Evolutionary conservation across 1,140 invertebrate species (phyloP).

Genomic region (Nilaparvata lugens): DNA sequence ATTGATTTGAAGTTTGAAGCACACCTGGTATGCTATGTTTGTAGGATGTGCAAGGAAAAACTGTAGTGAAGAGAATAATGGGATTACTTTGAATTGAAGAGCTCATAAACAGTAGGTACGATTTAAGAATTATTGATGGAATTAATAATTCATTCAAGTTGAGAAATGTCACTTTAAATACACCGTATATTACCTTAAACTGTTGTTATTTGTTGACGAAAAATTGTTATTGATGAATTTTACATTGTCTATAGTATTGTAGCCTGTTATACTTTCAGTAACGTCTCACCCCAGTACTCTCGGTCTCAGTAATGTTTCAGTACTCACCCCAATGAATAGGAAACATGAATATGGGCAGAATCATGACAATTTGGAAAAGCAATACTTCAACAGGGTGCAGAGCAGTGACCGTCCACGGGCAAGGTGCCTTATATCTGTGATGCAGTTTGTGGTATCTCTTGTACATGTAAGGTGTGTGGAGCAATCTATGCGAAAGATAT

Average conservation of each 20-base stretch:
- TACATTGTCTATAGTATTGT: neutral
- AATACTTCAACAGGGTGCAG: slow-evolving; percentile 60
- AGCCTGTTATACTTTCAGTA: neutral
- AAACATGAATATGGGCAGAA: slow-evolving; percentile 44
- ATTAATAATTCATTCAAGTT: neutral
- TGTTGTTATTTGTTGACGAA: neutral
- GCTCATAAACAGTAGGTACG: too few species aligned
- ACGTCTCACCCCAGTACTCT: too few species aligned
- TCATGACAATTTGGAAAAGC: slow-evolving; percentile 47
- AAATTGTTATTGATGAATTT: neutral
- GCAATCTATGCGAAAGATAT: slow-evolving; percentile 56
- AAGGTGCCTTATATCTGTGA: slow-evolving; percentile 65
- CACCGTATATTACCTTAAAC: neutral
- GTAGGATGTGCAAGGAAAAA: too few species aligned
- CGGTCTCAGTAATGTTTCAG: too few species aligned
- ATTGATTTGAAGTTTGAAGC: too few species aligned
- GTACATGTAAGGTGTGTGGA: slow-evolving; percentile 58
- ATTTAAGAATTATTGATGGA: too few species aligned
- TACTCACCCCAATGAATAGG: slow-evolving; percentile 56
- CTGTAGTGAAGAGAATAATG: too few species aligned
- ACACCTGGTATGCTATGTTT: too few species aligned
- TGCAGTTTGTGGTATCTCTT: slow-evolving; percentile 64
- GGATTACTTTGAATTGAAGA: too few species aligned
- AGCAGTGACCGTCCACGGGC: slow-evolving; percentile 61
- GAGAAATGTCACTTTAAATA: neutral